Evolutionary conservation across 2,888 invertebrate genomes (phyloP).

Genomic region (Aelia acuminata): DNA sequence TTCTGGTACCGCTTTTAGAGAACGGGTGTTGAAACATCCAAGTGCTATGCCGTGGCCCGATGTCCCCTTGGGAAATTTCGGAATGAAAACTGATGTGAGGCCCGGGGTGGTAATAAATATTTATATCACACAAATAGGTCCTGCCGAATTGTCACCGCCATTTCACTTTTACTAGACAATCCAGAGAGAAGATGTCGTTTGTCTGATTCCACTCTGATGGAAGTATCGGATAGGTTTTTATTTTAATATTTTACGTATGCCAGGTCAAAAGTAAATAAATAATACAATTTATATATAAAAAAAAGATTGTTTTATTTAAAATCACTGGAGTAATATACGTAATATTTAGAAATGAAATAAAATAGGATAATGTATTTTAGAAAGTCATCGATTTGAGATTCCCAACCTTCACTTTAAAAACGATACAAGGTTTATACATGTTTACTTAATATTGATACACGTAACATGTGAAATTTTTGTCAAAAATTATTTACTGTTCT

Average conservation of each 20-base stretch:
- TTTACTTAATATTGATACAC: too few species aligned
- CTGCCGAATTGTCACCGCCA: not conserved
- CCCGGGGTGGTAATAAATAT: not conserved
- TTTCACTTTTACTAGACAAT: not conserved
- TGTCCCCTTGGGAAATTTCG: constrained; percentile 11
- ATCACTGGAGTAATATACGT: too few species aligned
- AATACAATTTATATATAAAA: not conserved
- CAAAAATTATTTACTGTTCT: too few species aligned
- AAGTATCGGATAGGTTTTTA: not conserved
- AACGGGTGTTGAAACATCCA: not conserved
- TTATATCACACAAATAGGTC: not conserved
- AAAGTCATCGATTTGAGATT: too few species aligned
- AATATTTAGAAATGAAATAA: too few species aligned
- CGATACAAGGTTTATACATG: too few species aligned
- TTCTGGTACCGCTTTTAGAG: not conserved
- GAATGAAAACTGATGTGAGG: constrained; percentile 14
- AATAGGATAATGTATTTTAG: too few species aligned
- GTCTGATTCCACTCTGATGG: not conserved
- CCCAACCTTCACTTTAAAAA: too few species aligned
- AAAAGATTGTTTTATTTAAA: too few species aligned
- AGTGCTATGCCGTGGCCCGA: not conserved
- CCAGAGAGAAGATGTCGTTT: not conserved
- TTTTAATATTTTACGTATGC: not conserved
- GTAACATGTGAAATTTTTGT: too few species aligned
- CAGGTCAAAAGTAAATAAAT: not conserved